Evolutionary conservation across 2,113 vertebrate species (phyloP), one percentile per base, ranked within the genome.

Genomic region (Elephantulus edwardii): DNA sequence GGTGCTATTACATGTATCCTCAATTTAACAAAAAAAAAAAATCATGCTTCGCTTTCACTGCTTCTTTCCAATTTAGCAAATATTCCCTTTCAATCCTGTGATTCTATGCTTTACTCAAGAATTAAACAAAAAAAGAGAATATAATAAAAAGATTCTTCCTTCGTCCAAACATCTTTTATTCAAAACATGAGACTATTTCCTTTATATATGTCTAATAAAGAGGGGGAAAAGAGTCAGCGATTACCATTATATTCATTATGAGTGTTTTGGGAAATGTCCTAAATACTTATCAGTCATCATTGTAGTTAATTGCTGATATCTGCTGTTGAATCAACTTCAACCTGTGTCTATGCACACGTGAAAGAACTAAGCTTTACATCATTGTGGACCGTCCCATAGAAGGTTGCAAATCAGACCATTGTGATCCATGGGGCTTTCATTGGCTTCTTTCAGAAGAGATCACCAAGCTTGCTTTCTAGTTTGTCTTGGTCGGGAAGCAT

Each of bases 21-120:
- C 24, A 42, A 8, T 33, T 83, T 60, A 56, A 46, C 8, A 24
- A 52, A 56, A 44, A 6, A 20, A 33, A 88, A 86, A 60, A 28
- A 5, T 30, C 14, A 2, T 8, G 1, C 56, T 77, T 78, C 68
- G 52, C 54, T 38, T 68, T 81, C 8, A 5, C 12, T 72, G 30
- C 22, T 28, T 46, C 79, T 88, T 56, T 40, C 46, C 52, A 58
- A 6, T 79, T 79, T 90, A 60, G 79, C 42, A 71, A 75, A 7
- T 74, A 14, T 83, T 82, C 76, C 77, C 54, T 60, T 90, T 93
- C 72, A 70, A 76, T 58, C n/a, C 13, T 30, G 40, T 48, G 60
- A 83, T 14, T 42, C 28, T 42, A 1, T 68, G 35, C 5, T 14
- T 94, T 94, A 90, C 48, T 72, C 38, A 71, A 79, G 83, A 87